These are phyloP conservation scores for Ceraclea dissimilis DNA, from an alignment of 2,888 invertebrate species.

Conservation along the genomic window DNA sequence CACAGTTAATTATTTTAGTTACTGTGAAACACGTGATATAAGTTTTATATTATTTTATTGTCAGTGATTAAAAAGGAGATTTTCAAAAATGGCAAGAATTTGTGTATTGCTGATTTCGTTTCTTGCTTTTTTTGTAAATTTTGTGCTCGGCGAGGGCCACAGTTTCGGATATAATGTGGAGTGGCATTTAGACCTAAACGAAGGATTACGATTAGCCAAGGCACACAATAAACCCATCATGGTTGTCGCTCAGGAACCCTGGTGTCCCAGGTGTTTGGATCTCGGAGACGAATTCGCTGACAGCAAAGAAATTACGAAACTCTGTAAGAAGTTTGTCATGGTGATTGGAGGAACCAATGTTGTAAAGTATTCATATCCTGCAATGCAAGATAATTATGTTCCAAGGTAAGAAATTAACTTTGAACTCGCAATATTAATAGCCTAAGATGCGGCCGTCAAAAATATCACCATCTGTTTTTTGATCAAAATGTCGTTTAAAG, in stretches of 20 bases:
- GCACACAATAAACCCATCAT: conserved; percentile 50
- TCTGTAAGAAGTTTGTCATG: conserved; percentile 59
- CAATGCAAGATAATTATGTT: conserved; percentile 61
- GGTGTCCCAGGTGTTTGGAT: conserved; percentile 56
- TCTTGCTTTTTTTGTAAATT: too few species aligned
- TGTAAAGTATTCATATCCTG: conserved; percentile 41
- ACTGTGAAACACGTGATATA: too few species aligned
- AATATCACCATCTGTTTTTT: too few species aligned
- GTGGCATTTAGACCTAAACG: conserved; percentile 44
- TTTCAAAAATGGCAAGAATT: too few species aligned
- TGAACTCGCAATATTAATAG: too few species aligned
- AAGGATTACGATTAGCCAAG: conserved; percentile 38
- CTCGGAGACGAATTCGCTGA: conserved; percentile 44
- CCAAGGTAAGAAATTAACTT: too few species aligned
- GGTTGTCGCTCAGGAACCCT: conserved; percentile 58
- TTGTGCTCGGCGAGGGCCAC: background rate
- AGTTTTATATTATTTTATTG: too few species aligned
- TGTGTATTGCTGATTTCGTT: too few species aligned
- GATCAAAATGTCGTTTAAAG: too few species aligned
- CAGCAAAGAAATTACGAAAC: conserved; percentile 51
- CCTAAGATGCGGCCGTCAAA: too few species aligned
- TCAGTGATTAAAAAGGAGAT: too few species aligned
- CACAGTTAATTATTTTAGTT: too few species aligned
- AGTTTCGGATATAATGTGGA: conserved; percentile 39
- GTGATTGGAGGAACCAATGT: conserved; percentile 32